A percentile compares a stretch with the other conserved stretches of the same genome.
These are phyloP conservation scores for Heliconius aoede DNA, from an alignment of 2,888 invertebrate species.

Conservation along the genomic window DNA sequence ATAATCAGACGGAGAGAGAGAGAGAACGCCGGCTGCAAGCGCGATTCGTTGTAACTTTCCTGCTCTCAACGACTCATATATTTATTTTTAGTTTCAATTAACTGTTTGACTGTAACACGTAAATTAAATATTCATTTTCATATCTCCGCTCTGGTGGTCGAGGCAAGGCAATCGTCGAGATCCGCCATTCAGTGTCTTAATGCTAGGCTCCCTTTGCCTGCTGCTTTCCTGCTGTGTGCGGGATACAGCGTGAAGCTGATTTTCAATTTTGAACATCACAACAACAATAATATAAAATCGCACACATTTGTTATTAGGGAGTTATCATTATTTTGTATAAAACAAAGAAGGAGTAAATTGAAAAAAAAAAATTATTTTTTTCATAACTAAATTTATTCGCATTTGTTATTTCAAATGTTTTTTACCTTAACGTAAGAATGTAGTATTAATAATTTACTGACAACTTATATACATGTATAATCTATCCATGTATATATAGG, in stretches of 20 bases:
- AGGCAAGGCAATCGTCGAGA: too few relatives aligned
- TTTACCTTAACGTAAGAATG: neutral
- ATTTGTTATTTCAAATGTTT: neutral
- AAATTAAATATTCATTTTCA: too few relatives aligned
- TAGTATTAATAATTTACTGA: neutral
- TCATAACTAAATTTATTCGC: neutral
- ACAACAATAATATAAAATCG: too few relatives aligned
- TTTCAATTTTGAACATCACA: neutral
- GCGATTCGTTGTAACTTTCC: neutral
- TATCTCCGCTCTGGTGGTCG: too few relatives aligned
- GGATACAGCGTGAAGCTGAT: too few relatives aligned
- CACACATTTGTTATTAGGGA: neutral
- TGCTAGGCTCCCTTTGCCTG: neutral
- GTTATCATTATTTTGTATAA: neutral
- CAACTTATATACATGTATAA: neutral
- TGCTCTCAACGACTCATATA: too few relatives aligned
- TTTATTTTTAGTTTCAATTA: too few relatives aligned
- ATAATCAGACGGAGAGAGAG: too few relatives aligned
- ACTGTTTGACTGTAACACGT: too few relatives aligned
- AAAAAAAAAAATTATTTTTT: neutral
- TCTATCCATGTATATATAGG: too few relatives aligned
- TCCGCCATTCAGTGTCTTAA: neutral
- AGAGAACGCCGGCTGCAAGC: too few relatives aligned
- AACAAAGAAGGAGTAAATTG: slow-evolving; percentile 2
- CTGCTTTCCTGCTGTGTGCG: neutral